These are phyloP conservation scores for Mormyrops attenuatus DNA, from an alignment of 2,797 vertebrate species.

Conservation along the genomic window DNA sequence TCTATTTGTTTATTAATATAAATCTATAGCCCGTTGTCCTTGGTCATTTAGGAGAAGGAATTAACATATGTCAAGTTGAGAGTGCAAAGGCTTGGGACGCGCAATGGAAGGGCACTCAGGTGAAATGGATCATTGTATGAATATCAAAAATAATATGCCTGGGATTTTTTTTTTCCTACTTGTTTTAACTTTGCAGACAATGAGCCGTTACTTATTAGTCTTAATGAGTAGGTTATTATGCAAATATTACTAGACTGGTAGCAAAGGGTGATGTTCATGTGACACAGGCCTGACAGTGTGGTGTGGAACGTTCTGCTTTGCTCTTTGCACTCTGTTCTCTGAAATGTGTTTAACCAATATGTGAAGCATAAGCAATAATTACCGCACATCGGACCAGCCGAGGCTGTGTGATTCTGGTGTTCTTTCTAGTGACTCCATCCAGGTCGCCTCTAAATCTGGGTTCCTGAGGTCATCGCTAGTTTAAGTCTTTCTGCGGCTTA, in stretches of 20 bases:
- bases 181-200: neutral
- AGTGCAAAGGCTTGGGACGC: neutral
- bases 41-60: neutral
- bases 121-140: neutral
- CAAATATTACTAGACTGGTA: neutral
- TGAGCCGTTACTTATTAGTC: neutral
- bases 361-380: neutral
- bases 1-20: neutral
- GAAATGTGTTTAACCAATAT: neutral
- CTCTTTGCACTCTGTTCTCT: neutral
- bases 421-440: neutral
- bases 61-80: neutral
- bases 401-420: neutral
- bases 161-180: neutral
- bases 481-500: neutral
- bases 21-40: neutral
- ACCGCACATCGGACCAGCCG: neutral
- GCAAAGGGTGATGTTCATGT: neutral
- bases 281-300: neutral
- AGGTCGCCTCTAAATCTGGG: slow-evolving; percentile 5
- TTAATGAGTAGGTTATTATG: neutral
- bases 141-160: neutral
- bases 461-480: neutral
- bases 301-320: neutral
- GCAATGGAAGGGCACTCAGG: neutral